Conservation (phyloP, 2,113 vertebrate species). For the Erythrolamprus reginae region DNA sequence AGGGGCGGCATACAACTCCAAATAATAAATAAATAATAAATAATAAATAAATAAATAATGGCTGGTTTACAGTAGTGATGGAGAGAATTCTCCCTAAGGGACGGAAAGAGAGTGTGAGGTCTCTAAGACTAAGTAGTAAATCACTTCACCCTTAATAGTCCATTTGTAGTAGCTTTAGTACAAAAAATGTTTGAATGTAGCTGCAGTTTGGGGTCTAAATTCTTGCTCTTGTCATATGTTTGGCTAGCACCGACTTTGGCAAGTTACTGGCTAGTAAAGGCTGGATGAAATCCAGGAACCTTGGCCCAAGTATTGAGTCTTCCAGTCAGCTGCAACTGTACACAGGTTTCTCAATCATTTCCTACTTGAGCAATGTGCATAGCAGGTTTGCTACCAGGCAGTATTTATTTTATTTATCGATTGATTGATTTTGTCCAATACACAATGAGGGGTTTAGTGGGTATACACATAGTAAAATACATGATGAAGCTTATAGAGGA, state of each 20-base stretch:
- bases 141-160: not conserved
- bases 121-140: not conserved
- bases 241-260: not conserved
- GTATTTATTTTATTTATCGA: too few relatives aligned
- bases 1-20: too few relatives aligned
- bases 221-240: not conserved
- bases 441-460: too few relatives aligned
- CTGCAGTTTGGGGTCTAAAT: not conserved
- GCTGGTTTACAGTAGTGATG: not conserved
- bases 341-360: not conserved
- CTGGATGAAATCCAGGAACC: not conserved
- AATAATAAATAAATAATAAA: too few relatives aligned
- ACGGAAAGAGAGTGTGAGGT: not conserved
- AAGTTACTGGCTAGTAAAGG: not conserved
- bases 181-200: not conserved
- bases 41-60: too few relatives aligned
- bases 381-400: not conserved
- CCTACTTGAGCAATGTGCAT: not conserved
- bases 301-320: not conserved
- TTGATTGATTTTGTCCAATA: too few relatives aligned
- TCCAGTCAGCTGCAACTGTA: not conserved
- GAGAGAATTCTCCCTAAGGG: not conserved
- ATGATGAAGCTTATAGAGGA: too few relatives aligned
- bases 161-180: not conserved
- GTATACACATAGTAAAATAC: too few relatives aligned